Evolutionary conservation across 2,888 invertebrate genomes (phyloP), one percentile per base, ranked within the genome.

Genomic region (Poecilus cupreus): DNA sequence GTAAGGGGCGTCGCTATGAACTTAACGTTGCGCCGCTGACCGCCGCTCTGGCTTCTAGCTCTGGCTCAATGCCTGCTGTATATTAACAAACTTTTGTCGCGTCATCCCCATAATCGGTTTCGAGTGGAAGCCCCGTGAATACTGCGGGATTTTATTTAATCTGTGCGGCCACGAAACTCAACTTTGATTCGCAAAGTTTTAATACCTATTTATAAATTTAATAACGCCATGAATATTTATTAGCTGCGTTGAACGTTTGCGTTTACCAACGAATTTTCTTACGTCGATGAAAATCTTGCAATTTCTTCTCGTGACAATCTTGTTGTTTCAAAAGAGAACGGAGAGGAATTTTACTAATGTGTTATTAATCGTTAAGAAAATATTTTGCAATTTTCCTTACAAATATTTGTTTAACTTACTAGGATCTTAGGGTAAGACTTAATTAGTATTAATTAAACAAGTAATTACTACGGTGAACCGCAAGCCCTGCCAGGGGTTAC

Each of bases 151-250:
- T 80, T 80, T 80, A 80, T 80, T 80, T 80, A 80, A 80, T 80
- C 80, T 80, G 80, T 80, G 72, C 80, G 80, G 80, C 72, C 80
- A 51, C 68, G 57, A 49, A 80, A 80, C 80, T 80, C 80, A 80
- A 80, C 80, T 80, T 80, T 80, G 80, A 80, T 80, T 80, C 72
- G 80, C 80, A 80, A 80, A 80, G 72, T 80, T 80, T 80, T 80
- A 80, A 80, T 80, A 80, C 80, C 80, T 80, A 80, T 80, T 80
- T 80, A 80, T 80, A 80, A 80, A 80, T 80, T 80, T 80, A 80
- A 80, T 80, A 80, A 80, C 80, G 80, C 80, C 80, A 80, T 80
- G 80, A 80, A 80, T 80, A 80, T 80, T 80, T 80, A 80, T 80
- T 80, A 80, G 80, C 72, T 37, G 54, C 80, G 72, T 37, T 80